Evolutionary conservation across 2,888 invertebrate species (phyloP), one percentile per base, ranked within the genome.

Genomic region (Oscheius sp.): DNA sequence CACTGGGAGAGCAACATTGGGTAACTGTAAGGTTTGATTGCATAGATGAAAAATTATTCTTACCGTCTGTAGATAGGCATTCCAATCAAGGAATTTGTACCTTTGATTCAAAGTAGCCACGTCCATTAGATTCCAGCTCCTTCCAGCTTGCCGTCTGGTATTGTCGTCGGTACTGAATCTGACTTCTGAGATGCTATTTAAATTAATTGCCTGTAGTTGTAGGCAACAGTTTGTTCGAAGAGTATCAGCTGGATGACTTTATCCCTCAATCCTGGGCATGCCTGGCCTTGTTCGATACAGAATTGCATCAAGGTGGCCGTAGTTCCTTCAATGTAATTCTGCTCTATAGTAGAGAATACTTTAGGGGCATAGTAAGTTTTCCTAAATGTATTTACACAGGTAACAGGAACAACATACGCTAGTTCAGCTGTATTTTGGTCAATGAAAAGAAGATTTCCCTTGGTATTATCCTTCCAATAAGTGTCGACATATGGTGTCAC

Each of bases 71-170:
- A 55, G 13, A 53, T 74, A 82, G 66, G 77, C 76, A 25, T 72
- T 66, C 80, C 80, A 84, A 58, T 74, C 75, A 56, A 76, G 61
- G 46, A 56, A 56, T 1, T 61, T 23, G 43, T 73, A 76, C 12
- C 12, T 27, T 25, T 69, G 21, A 1, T 45, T 69, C 52, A 78
- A 64, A n/a, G 76, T 61, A 1, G 9, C 16, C 29, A 77, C 45
- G 29, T 78, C 76, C 55, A 72, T 76, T 21, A 78, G 83, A 46
- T 83, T 84, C 78, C 83, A 84, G 43, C 64, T 76, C 55, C 86
- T 66, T 1, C 76, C 72, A 52, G 77, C 85, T 53, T 86, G 76
- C 25, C 87, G 72, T 35, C 85, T 75, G 27, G 79, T 76, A 3
- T 77, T 82, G 46, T 85, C 84, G 52, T 78, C 78, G 7, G 84